Base-by-base conservation (phyloP, 1,140 invertebrate genomes). In the Coelopa frigida region DNA sequence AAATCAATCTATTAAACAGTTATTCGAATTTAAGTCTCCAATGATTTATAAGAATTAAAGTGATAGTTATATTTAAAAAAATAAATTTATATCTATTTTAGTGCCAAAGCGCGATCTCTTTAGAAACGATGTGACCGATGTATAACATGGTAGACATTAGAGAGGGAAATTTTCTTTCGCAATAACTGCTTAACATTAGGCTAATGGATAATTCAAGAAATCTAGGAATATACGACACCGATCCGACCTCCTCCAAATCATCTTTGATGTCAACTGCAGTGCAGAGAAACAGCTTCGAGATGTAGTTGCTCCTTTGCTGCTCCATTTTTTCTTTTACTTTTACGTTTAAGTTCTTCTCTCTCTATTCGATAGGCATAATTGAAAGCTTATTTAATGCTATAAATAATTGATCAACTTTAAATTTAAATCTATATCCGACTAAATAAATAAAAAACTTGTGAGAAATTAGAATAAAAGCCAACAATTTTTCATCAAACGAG, bases 241-340 rank as follows among this genome's bases (percentile, higher is more conserved):
- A n/a, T n/a, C n/a, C n/a, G n/a, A 68, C 65, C 64, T 68, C 65
- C 47, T 68, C 66, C 43, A 62, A 57, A 23, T 68, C 65, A 61
- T 68, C 66, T 58, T 59, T 63, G 46, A 53, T 53, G 50, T 68
- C 66, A 27, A 68, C 55, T 14, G 59, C 48, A 36, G 60, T 57
- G 40, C 59, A 64, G 39, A 64, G 41, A 52, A 68, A 68, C 48
- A 68, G 55, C 44, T 68, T 68, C 5, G 66, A 68, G 33, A 56
- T 46, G 41, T 59, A 54, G 49, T 44, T 44, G 41, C 37, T 44
- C 53, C 46, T 58, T 55, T 61, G 60, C 51, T 53, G 54, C 48
- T 63, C 60, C 49, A 61, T 56, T 52, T 65, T 55, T 44, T 35
- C 17, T 35, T 43, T 43, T 20, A 43, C 41, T n/a, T n/a, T n/a